Base-by-base conservation (phyloP, 2,797 vertebrate species). In the Nyctibius grandis region DNA sequence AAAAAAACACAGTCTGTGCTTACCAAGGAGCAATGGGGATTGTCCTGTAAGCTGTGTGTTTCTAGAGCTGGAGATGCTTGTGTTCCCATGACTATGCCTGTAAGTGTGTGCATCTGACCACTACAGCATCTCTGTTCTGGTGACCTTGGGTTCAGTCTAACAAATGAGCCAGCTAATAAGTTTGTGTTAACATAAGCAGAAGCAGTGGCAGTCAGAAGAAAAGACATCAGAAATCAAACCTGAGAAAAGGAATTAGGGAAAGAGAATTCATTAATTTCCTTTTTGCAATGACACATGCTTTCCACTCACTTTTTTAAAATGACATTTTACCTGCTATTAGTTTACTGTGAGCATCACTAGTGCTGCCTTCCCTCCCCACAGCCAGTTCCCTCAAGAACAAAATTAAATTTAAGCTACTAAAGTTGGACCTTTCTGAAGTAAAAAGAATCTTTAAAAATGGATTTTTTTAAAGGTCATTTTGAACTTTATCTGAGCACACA, bases 401-500 rank as follows among this genome's bases (percentile, higher is more conserved):
- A 96, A 97, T 96, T 95, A 97, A 97, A 97, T 96, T 96, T 95
- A 94, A 96, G 96, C 95, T 91, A 89, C 94, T 97, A 77, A 97
- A 97, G 92, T 96, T 21, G 91, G 95, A 96, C 75, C 88, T 97
- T 97, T 95, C 90, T 95, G 91, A 96, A 94, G 92, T 83, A 93
- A 96, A 97, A 96, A 95, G 92, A 96, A 97, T 97, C 97, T 97
- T 97, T 97, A 96, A 96, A 97, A 97, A 97, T 97, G 88, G 97
- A 97, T 96, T 97, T 97, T 97, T 97, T 94, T 89, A 97, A 97
- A 97, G 97, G 97, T 97, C 96, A 94, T 97, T 97, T 97, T 97
- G 97, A 96, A 96, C 96, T 97, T 96, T 97, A 95, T 94, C 94
- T 78, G 90, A 95, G 87, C 84, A 93, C 93, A 96, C 85, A 91